Evolutionary conservation across 2,888 invertebrate species (phyloP), one percentile per base, ranked within the genome.

Genomic region (Eupithecia insigniata): DNA sequence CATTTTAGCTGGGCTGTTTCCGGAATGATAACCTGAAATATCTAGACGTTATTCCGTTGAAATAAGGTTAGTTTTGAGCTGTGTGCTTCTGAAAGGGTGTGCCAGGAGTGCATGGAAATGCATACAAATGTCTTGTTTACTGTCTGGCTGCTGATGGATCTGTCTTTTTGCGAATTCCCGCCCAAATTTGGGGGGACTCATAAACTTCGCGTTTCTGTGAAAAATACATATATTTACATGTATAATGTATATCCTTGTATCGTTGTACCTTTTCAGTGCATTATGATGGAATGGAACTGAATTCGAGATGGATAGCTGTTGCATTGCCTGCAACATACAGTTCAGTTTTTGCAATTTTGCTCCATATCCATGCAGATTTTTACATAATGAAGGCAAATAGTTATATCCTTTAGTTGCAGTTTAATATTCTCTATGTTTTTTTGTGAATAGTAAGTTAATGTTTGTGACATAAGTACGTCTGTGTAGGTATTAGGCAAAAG

Each of bases 101-200:
- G 66, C 72, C 43, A n/a, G 46, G 80, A 84, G 83, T 84, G 85
- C 83, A 82, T 76, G 76, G 81, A 82, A 85, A 85, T 80, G 83
- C 84, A 86, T 85, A 86, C 84, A 86, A 87, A 86, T 83, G 83
- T 78, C 73, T 74, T 85, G 87, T 85, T 87, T 86, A 84, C 85
- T 82, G 87, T 86, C 86, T 84, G 78, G 71, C 79, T 77, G 74
- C 78, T 81, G 84, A 86, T 84, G 82, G 82, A 84, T 83, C 75
- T 67, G 69, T 72, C 76, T 79, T 79, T 78, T 78, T 78, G 76
- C 76, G 61, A 43, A 73, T 77, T 75, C 67, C 43, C 70, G 66
- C 72, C 73, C 72, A 76, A 79, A 74, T 71, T 69, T 71, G 66
- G 76, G 67, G 61, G 46, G 34, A 70, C 66, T 72, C 58, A 62